Evolutionary conservation across 2,113 vertebrate species (phyloP).

Genomic region (Caloenas nicobarica): DNA sequence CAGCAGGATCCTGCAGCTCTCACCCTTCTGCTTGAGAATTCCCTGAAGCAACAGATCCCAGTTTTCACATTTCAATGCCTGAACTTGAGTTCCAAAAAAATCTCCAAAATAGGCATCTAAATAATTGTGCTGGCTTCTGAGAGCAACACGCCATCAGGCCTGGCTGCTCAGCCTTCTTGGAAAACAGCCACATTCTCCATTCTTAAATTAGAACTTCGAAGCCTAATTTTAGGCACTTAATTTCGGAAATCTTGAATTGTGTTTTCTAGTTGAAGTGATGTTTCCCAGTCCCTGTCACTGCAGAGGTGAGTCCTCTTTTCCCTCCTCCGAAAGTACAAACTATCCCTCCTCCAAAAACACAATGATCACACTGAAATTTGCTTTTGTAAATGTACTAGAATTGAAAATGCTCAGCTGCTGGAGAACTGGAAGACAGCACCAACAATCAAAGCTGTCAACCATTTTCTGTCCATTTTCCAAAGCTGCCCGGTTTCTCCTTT

Average conservation of each 20-base stretch:
- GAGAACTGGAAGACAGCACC: not conserved
- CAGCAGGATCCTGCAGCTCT: not conserved
- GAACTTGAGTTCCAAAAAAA: not conserved
- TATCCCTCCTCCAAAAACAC: not conserved
- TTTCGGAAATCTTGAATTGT: conserved; percentile 30
- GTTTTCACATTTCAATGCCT: not conserved
- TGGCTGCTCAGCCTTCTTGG: conserved; percentile 5
- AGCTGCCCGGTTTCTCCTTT: not conserved
- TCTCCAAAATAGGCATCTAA: conserved; percentile 40
- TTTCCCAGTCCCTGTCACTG: not conserved
- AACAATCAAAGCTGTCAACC: not conserved
- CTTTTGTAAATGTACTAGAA: not conserved
- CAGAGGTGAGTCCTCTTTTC: not conserved
- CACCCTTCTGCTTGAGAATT: not conserved
- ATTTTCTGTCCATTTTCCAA: not conserved
- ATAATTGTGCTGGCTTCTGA: not conserved
- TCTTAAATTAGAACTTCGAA: conserved; percentile 8
- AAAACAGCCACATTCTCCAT: conserved; percentile 10
- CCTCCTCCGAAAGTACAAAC: not conserved
- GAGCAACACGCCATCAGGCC: not conserved
- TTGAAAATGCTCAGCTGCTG: not conserved
- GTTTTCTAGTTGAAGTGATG: not conserved
- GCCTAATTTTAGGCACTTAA: conserved; percentile 25
- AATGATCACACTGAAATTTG: not conserved
- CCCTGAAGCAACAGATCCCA: not conserved